phyloP scores from a whole-genome alignment of 2,797 vertebrate genomes.

The Leuciscus waleckii region DNA sequence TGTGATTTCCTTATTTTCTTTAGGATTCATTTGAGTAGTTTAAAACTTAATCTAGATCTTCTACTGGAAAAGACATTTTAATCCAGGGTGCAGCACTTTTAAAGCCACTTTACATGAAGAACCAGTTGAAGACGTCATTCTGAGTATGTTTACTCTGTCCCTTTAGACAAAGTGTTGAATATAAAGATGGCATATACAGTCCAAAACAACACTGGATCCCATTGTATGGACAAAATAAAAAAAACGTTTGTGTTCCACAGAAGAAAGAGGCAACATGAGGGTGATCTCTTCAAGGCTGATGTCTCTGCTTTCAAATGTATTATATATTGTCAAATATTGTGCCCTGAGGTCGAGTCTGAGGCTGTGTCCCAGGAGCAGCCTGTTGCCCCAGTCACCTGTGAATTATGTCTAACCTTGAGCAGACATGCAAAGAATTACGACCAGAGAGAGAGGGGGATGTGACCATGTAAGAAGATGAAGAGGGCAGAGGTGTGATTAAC shows the following conservation, averaged over 20 bases:
- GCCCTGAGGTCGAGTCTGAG: slow-evolving; percentile 53
- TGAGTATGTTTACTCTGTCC: not conserved
- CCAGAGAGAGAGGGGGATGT: slow-evolving; percentile 4
- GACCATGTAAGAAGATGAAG: slow-evolving; percentile 16
- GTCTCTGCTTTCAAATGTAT: slow-evolving; percentile 4
- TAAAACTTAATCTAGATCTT: not conserved
- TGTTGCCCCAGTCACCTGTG: slow-evolving; percentile 56
- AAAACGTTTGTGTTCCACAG: not conserved
- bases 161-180: not conserved
- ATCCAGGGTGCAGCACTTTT: not conserved
- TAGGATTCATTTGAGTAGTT: not conserved
- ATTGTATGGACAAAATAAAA: not conserved
- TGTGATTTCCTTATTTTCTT: not conserved
- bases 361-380: slow-evolving; percentile 57
- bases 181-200: not conserved
- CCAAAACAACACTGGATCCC: not conserved
- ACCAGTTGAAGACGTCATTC: not conserved
- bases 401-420: slow-evolving; percentile 59
- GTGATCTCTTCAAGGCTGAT: not conserved
- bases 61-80: not conserved
- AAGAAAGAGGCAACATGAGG: not conserved
- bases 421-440: slow-evolving; percentile 44
- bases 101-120: not conserved
- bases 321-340: slow-evolving; percentile 57
- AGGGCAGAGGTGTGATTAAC: slow-evolving; percentile 14